These are phyloP conservation scores for Gallinago solitaria DNA, from an alignment of 2,797 vertebrate genomes.

Conservation along the genomic window DNA sequence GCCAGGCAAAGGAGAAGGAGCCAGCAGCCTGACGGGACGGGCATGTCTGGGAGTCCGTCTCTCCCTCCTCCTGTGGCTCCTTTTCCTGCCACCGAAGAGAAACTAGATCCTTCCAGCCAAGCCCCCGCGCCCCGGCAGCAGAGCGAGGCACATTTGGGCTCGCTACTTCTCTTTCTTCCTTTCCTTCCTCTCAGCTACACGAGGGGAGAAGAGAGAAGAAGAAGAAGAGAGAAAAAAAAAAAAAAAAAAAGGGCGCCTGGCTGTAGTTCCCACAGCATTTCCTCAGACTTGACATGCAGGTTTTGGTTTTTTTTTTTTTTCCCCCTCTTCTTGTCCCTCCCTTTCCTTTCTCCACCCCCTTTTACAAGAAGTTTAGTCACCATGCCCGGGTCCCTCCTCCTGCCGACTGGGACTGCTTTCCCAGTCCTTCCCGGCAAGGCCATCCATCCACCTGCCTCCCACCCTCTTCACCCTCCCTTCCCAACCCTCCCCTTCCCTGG, in stretches of 20 bases:
- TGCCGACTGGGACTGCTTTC: neutral
- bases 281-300: constrained; percentile 30
- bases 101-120: constrained; percentile 37
- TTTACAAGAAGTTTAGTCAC: constrained; percentile 65
- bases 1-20: constrained; percentile 37
- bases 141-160: constrained; percentile 41
- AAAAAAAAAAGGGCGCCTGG: neutral
- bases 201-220: constrained; percentile 37
- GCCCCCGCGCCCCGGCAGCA: neutral
- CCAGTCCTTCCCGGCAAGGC: neutral
- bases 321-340: constrained; percentile 35
- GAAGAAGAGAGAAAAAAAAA: neutral
- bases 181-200: constrained; percentile 59
- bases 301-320: neutral
- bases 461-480: neutral
- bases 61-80: constrained; percentile 26
- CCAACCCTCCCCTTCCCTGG: neutral
- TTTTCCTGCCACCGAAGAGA: constrained; percentile 33
- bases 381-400: neutral
- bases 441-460: neutral
- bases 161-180: constrained; percentile 54
- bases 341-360: constrained; percentile 67
- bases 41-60: constrained; percentile 36
- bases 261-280: constrained; percentile 59
- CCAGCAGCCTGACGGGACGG: constrained; percentile 23